These are phyloP conservation scores for Nycticebus coucang DNA, from an alignment of 2,113 vertebrate genomes.

Conservation along the genomic window DNA sequence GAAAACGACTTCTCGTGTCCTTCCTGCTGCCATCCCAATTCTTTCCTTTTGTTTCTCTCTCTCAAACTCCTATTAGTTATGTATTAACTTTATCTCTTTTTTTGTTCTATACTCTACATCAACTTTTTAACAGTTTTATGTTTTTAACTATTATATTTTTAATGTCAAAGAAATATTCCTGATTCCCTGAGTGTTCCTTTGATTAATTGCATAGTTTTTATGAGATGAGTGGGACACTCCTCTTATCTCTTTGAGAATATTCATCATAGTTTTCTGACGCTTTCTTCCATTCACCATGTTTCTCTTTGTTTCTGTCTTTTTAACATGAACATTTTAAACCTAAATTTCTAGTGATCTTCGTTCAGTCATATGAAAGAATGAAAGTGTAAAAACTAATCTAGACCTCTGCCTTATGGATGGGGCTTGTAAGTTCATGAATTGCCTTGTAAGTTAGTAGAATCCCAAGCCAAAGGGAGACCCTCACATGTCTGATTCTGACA, in stretches of 20 bases:
- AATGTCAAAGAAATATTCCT: slow-evolving; percentile 6
- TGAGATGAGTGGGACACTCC: background rate
- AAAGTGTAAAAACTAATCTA: background rate
- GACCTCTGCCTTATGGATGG: accelerated
- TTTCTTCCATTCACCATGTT: background rate
- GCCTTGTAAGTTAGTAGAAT: background rate
- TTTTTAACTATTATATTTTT: slow-evolving; percentile 33
- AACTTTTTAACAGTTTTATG: background rate
- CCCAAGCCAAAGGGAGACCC: background rate
- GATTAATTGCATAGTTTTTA: slow-evolving; percentile 3
- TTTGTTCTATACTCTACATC: background rate
- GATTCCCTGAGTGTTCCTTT: background rate
- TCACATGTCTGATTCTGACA: background rate
- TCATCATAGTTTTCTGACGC: background rate
- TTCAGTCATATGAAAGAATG: background rate
- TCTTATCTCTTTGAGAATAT: slow-evolving; percentile 30
- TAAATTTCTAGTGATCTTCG: background rate
- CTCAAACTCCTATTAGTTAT: background rate
- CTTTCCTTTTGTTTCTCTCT: background rate
- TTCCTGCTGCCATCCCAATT: background rate
- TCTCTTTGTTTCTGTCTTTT: background rate
- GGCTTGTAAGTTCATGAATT: background rate
- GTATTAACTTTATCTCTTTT: background rate
- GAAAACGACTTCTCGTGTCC: background rate
- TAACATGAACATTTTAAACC: background rate